Evolutionary conservation across 1,140 invertebrate genomes (phyloP).

Genomic region (Nasonia vitripennis): DNA sequence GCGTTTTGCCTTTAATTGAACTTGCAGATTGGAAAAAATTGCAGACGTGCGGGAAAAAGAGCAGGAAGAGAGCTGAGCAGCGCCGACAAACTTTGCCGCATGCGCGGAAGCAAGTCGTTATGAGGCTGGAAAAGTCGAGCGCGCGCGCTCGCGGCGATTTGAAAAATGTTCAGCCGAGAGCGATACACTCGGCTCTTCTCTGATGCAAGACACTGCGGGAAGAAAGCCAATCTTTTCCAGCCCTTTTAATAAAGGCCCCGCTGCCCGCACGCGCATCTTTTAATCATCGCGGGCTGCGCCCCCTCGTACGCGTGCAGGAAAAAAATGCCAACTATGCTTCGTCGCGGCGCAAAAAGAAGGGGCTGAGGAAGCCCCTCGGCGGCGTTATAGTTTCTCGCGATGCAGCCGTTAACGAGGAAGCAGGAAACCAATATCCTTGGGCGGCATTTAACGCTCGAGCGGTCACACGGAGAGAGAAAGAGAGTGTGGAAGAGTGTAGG

Average conservation of each 20-base stretch:
- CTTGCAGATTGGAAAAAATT: not conserved
- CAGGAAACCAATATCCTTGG: slow-evolving; percentile 38
- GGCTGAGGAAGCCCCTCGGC: not conserved
- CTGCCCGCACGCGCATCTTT: not conserved
- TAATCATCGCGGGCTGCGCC: not conserved
- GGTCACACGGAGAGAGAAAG: not conserved
- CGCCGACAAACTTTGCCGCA: not conserved
- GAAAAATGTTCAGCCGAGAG: not conserved
- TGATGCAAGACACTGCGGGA: not conserved
- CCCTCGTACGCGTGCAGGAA: not conserved
- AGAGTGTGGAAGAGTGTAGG: too few relatives aligned
- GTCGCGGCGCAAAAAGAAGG: not conserved
- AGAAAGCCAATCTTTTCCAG: not conserved
- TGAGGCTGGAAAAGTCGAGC: not conserved
- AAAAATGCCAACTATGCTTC: not conserved
- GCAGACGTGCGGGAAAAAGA: not conserved
- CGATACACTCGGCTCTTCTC: too few relatives aligned
- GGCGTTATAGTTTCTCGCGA: not conserved
- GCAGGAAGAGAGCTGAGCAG: not conserved
- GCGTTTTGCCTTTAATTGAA: not conserved
- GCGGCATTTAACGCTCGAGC: slow-evolving; percentile 24
- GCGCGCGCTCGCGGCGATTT: not conserved
- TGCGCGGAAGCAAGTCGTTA: not conserved
- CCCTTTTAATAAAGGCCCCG: slow-evolving; percentile 24
- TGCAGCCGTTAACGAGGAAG: slow-evolving; percentile 26